These are phyloP conservation scores for Porites lutea DNA, from an alignment of 64 coral and sea anemone genomes.

Conservation along the genomic window DNA sequence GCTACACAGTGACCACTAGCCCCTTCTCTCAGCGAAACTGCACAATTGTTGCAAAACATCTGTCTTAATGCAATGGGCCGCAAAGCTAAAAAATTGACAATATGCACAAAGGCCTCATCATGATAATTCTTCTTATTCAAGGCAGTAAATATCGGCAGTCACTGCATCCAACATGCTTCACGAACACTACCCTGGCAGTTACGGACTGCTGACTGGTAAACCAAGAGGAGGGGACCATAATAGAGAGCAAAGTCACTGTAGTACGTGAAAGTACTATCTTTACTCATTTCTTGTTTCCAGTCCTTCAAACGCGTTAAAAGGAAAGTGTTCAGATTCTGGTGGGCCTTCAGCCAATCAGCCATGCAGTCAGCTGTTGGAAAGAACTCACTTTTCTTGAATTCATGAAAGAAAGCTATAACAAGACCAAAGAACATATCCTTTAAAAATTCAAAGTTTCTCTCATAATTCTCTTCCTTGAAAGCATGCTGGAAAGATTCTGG, in stretches of 20 bases:
- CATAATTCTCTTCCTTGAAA: constrained; percentile 10
- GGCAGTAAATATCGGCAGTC: constrained; percentile 16
- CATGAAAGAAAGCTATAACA: background rate
- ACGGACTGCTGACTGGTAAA: background rate
- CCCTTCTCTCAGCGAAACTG: background rate
- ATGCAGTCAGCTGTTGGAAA: background rate
- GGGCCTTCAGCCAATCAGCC: background rate
- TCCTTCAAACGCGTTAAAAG: background rate
- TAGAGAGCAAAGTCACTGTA: background rate
- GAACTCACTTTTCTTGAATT: background rate
- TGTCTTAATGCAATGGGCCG: constrained; percentile 27
- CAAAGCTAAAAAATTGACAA: constrained; percentile 25
- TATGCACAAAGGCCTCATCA: constrained; percentile 40
- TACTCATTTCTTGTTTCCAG: background rate
- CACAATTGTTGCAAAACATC: constrained; percentile 15
- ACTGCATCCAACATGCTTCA: constrained; percentile 16
- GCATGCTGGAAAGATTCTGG: background rate
- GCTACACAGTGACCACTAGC: constrained; percentile 3
- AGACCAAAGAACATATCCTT: background rate
- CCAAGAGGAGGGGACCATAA: background rate
- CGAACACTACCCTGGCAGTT: background rate
- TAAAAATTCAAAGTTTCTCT: background rate
- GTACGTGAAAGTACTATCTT: background rate
- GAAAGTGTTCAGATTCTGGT: background rate
- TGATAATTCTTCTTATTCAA: constrained; percentile 12